phyloP scores from a whole-genome alignment of 2,888 invertebrate species.

The Brachylomia viminalis region DNA sequence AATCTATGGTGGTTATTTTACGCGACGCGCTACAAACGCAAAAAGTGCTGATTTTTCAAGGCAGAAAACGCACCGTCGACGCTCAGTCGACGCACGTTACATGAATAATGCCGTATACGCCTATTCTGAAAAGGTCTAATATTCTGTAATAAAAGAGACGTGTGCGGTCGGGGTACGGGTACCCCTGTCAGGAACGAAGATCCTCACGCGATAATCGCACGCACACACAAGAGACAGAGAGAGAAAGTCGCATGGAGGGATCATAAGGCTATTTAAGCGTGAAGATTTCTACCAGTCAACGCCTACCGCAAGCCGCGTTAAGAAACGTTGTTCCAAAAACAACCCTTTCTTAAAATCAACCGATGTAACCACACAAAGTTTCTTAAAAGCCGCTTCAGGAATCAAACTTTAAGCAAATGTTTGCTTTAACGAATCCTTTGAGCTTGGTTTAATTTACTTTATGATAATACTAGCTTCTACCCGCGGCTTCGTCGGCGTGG shows the following conservation, averaged over 20 bases:
- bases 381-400: conserved; percentile 56
- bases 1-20: background rate
- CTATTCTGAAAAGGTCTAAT: background rate
- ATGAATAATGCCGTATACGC: no score
- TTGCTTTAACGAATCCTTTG: conserved; percentile 61
- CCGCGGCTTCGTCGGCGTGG: no score
- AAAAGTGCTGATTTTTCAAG: background rate
- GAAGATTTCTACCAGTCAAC: background rate
- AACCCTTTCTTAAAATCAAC: background rate
- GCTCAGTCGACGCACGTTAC: background rate
- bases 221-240: background rate
- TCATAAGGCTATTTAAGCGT: background rate
- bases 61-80: background rate
- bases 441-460: conserved; percentile 60
- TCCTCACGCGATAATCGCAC: background rate
- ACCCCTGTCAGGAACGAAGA: background rate
- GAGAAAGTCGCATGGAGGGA: background rate
- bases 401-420: conserved; percentile 66
- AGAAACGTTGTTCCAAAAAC: background rate
- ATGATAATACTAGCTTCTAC: no score
- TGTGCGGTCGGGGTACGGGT: background rate
- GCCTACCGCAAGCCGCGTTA: background rate
- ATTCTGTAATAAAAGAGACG: background rate
- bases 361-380: conserved; percentile 43
- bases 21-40: background rate